phyloP scores from a whole-genome alignment of 2,113 vertebrate genomes.

The Ceuthmochares aereus region DNA sequence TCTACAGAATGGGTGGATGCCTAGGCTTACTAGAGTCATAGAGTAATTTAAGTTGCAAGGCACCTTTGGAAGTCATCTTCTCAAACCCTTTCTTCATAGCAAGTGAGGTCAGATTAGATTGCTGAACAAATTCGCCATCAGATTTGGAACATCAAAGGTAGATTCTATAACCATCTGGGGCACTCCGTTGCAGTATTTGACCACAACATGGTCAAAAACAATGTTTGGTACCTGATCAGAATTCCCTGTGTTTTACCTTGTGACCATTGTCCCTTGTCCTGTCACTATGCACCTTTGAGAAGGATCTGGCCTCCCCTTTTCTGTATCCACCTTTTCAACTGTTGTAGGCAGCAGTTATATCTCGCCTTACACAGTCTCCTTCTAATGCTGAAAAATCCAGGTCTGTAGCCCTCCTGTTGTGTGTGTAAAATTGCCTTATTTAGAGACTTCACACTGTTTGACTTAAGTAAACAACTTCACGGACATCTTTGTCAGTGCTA shows the following conservation, averaged over 20 bases:
- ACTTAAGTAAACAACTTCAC: not conserved
- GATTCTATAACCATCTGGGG: not conserved
- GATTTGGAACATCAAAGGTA: not conserved
- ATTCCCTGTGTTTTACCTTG: not conserved
- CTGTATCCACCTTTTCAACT: not conserved
- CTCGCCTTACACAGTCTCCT: not conserved
- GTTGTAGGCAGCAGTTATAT: not conserved
- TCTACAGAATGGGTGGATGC: conserved; percentile 4
- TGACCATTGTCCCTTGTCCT: not conserved
- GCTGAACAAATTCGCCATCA: not conserved
- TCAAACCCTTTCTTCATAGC: not conserved
- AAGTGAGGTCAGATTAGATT: conserved; percentile 31
- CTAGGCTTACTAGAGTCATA: not conserved
- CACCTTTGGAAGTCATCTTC: conserved; percentile 17
- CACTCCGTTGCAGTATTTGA: not conserved
- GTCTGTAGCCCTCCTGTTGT: not conserved
- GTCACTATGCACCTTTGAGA: not conserved
- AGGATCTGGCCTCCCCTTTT: not conserved
- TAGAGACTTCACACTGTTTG: not conserved
- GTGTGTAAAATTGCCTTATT: not conserved
- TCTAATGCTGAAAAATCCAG: not conserved
- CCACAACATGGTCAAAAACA: not conserved
- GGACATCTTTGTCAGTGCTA: not conserved
- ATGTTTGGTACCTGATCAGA: not conserved
- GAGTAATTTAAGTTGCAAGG: conserved; percentile 17